Evolutionary conservation across 2,888 invertebrate species (phyloP), one percentile per base, ranked within the genome.

Genomic region (Tiliacea citrago): DNA sequence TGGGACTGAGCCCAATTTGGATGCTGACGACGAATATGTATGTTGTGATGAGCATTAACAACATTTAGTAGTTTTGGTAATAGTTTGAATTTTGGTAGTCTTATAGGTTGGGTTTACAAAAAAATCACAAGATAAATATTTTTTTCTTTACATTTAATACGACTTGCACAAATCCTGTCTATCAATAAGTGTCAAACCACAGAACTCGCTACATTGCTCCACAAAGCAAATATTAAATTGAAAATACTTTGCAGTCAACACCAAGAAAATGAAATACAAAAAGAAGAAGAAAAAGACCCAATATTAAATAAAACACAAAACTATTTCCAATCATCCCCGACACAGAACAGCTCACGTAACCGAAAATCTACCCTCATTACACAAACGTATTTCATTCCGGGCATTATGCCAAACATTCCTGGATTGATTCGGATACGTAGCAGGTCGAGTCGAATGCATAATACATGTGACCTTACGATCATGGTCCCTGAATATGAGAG

Each of bases 391-490:
- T 92, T 92, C 92, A 90, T 90, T 90, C 88, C 74, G 86, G 89
- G 89, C 89, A 93, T 92, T 90, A 91, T 90, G 89, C 90, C 89
- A 87, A 91, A 88, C 90, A 91, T 91, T 91, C 88, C 88, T 87
- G 91, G 93, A 94, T 94, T 94, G 94, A 94, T 94, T 94, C 91
- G 86, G 91, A 92, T 91, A 89, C 88, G 91, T 77, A 89, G 87
- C 91, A 91, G 92, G 91, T 92, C 92, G 90, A 86, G 90, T 70
- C 65, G 79, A 90, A 94, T 94, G 94, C 94, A 94, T 94, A 93
- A 94, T 91, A 92, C 90, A 94, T 94, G 91, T 91, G 93, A 93
- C 93, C 93, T 92, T 90, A 91, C 88, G 86, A 91, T 90, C 90
- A 89, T 87, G 84, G 84, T 84, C 86, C 86, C 88, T 90, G 90